Percentiles rank a stretch among this genome's conserved stretches.
Evolutionary conservation across 2,888 invertebrate genomes (phyloP).

Genomic region (Acheta domesticus): DNA sequence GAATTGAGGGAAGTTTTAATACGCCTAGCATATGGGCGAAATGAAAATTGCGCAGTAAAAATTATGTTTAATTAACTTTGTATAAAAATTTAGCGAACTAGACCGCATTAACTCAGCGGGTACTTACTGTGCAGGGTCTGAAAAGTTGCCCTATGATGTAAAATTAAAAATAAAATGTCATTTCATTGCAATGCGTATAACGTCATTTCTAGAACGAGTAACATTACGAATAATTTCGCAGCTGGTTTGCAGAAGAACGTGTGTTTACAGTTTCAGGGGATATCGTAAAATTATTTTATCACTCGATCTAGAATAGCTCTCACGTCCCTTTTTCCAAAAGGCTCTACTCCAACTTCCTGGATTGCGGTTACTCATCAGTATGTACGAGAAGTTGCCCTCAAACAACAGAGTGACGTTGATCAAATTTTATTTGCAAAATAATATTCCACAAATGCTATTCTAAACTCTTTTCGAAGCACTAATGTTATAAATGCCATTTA

Average conservation of each 20-base stretch:
- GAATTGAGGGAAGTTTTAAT: conserved; percentile 2
- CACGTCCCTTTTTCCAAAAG: neutral
- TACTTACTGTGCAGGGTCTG: neutral
- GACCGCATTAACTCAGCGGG: neutral
- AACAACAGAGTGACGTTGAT: too few relatives aligned
- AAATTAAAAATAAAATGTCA: conserved; percentile 3
- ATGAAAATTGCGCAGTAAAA: neutral
- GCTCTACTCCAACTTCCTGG: too few relatives aligned
- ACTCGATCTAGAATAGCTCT: neutral
- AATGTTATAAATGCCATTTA: too few relatives aligned
- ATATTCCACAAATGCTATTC: too few relatives aligned
- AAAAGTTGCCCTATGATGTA: neutral
- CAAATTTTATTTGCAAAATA: too few relatives aligned
- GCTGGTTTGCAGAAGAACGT: neutral
- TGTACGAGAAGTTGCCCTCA: too few relatives aligned
- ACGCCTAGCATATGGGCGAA: neutral
- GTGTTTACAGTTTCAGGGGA: neutral
- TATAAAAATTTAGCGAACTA: conserved; percentile 1
- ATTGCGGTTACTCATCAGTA: too few relatives aligned
- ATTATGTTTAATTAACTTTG: conserved; percentile 18
- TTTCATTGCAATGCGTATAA: neutral
- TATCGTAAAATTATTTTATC: neutral
- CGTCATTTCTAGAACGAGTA: neutral
- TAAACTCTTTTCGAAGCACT: too few relatives aligned
- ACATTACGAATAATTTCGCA: neutral